Base-by-base conservation (phyloP, 2,888 invertebrate species). In the Gisinianus flammeolus region DNA sequence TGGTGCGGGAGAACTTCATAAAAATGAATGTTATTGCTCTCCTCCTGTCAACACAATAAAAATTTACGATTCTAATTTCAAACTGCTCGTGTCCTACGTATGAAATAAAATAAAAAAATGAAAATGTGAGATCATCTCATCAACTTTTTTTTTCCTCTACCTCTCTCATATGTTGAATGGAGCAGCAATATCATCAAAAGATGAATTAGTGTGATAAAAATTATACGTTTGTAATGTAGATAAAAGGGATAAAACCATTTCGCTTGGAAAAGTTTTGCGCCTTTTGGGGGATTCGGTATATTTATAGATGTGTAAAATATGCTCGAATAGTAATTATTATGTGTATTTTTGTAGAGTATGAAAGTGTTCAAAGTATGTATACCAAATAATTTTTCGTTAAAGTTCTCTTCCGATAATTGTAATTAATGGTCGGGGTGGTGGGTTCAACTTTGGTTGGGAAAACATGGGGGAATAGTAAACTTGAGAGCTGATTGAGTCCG, bases 11-110 rank as follows among this genome's bases (percentile, higher is more conserved):
- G 62, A 62, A 54, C 22, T 19, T 28, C 54, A 70, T 54, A 44
- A 54, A 70, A 62, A 54, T 54, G 33, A 70, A 70, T 70, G 54
- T 35, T 44, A 70, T 52, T 70, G n/a, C n/a, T 70, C 70, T 70
- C 16, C 70, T 70, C 70, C n/a, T 70, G 70, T 70, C 70, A 70
- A 30, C 70, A 28, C 28, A 30, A 26, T 24, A 22, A 30, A 54
- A 70, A 70, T 70, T 70, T 70, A 70, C 26, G 28, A 26, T 54
- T 22, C 10, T 33, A 19, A 44, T 67, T 67, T 33, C 33, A 19
- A 19, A 67, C 35, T 8, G 12, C 35, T 35, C 35, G 5, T 19
- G 19, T 16, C 44, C 12, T 19, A 44, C 44, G 16, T 16, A 16
- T 44, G 16, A 44, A 44, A 44, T 44, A 16, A 44, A 12, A 35